Evolutionary conservation across 37 sponge, comb jelly and placozoan genomes (phyloP), one percentile per base, ranked within the genome.

Genomic region (Halisarca cf. caerulea): DNA sequence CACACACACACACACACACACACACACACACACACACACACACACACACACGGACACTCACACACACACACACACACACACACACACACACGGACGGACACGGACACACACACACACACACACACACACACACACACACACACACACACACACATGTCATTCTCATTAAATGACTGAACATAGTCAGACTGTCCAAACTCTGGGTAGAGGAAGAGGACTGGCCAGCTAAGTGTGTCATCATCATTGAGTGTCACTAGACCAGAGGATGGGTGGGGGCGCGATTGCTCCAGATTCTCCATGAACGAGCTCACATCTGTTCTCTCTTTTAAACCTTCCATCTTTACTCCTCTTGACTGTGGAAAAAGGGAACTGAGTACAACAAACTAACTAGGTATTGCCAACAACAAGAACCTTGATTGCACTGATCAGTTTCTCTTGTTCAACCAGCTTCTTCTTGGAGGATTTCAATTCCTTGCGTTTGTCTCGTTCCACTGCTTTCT

Each of bases 201-300:
- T 36, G 97, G 97, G 39, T 97, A 97, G 35, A 97, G 81, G 33
- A 97, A 68, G 33, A 94, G 28, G 18, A 97, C 93, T 21, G 95
- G 95, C 97, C 97, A 97, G n/a, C 83, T 66, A 39, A 97, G 87
- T 2, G 7, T 27, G 0, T 90, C 90, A 33, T 89, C 88, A 3
- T 24, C 33, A 59, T 88, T 77, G 30, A 96, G 38, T 28, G 81
- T 74, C 41, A 92, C 93, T 71, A 39, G 7, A 33, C 40, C 84
- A 24, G 85, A 85, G 1, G 82, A 80, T n/a, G 87, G 93, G 54
- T 83, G 83, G 28, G 84, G 69, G 11, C 71, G 60, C 3, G 80
- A 71, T 43, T 75, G 86, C 3, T 14, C 35, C 51, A 58, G 8
- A 27, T 37, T 6, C 78, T 74, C 33, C 45, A 39, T 24, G 8